Base-by-base conservation (phyloP, 2,888 invertebrate genomes). In the Crematogaster levior region DNA sequence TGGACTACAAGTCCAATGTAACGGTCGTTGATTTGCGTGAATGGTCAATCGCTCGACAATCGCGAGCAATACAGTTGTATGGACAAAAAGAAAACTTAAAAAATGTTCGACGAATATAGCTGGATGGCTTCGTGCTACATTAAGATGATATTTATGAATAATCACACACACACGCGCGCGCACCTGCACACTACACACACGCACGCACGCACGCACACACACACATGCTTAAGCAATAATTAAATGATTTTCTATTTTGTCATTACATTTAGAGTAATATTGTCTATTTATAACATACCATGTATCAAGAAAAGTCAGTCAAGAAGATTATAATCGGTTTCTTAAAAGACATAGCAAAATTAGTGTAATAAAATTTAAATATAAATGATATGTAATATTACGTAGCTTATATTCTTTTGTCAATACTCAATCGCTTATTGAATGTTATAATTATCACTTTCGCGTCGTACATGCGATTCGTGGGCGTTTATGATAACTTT, bases 1-100 rank as follows among this genome's bases (percentile, higher is more conserved):
- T 48, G 82, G 82, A 87, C 87, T 87, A 87, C 63, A 84, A 80
- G 70, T 61, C 46, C 48, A 15, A 34, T 53, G 75, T 58, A 82
- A 83, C 75, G 53, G 34, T 7, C 48, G n/a, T 61, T 79, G 87
- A 79, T 84, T 70, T 79, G 63, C 24, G 66, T 72, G 66, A 72
- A 56, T 27, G 34, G 12, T 15, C 3, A 5, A 6, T 34, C n/a
- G n/a, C n/a, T n/a, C n/a, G n/a, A 34, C 24, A 68, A 66, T 56
- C n/a, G 74, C 30, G 74, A 60, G 48, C 51, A 15, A 60, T 51
- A 46, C 65, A 72, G 65, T 53, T 56, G 37, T 43, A 56, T n/a
- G 27, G 34, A 24, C n/a, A 73, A 70, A n/a, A 12, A 15, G 43
- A 21, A 40, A 10, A 21, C 15, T 74, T 43, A 53, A 24, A 77